These are phyloP conservation scores for Penaeus monodon DNA, from an alignment of 2,888 invertebrate genomes.

Conservation along the genomic window DNA sequence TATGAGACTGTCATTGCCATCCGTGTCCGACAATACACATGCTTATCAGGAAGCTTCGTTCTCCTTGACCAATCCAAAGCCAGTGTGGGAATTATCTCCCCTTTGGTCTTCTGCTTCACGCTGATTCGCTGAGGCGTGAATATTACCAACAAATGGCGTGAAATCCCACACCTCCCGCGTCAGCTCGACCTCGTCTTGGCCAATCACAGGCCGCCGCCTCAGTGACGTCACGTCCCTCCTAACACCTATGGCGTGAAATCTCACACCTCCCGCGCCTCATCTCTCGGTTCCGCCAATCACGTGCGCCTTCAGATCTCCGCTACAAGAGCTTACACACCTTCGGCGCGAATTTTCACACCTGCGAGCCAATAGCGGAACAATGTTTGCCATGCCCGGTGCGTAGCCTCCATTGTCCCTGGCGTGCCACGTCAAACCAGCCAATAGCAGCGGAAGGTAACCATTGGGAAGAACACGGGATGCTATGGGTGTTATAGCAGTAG, in stretches of 20 bases:
- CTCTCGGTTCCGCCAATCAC: conserved; percentile 43
- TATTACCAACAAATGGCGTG: conserved; percentile 49
- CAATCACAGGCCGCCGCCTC: conserved; percentile 34
- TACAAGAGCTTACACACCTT: conserved; percentile 34
- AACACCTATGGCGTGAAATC: conserved; percentile 58
- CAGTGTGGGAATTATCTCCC: conserved; percentile 12
- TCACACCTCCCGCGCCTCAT: conserved; percentile 48
- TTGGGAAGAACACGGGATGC: not conserved
- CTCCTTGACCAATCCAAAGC: conserved; percentile 41
- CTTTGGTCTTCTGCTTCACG: conserved; percentile 17
- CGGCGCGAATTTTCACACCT: conserved; percentile 50
- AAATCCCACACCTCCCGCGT: conserved; percentile 53
- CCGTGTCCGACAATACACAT: no score
- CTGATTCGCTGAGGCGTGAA: conserved; percentile 55
- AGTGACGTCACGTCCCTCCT: conserved; percentile 47
- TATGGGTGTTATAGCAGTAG: not conserved
- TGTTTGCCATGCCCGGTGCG: conserved; percentile 3
- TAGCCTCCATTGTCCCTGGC: conserved; percentile 28
- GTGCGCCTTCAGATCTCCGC: not conserved
- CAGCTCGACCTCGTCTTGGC: conserved; percentile 33
- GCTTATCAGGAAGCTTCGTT: no score
- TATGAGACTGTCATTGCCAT: no score
- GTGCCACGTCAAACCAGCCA: not conserved
- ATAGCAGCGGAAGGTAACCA: not conserved
- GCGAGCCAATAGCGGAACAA: conserved; percentile 31